Base-by-base conservation (phyloP, 2,113 vertebrate genomes). In the Ovibos moschatus region DNA sequence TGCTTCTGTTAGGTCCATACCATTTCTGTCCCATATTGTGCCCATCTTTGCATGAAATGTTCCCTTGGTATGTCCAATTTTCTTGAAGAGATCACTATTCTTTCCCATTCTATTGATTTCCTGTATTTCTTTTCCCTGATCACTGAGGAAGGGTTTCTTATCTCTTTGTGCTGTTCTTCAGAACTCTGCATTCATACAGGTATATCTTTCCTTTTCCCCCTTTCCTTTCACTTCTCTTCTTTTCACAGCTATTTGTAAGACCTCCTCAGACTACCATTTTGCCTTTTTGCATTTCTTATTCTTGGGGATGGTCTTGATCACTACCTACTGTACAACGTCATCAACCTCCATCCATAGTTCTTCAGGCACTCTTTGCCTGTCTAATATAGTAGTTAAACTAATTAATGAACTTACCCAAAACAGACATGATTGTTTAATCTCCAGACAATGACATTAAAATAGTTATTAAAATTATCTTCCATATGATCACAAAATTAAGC, bases 381-480 rank as follows among this genome's bases (percentile, higher is more conserved):
- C 67, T 19, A 67, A 19, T 19, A 76, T 76, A 91, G 17, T 27
- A 86, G 28, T 82, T 91, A 47, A 78, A 79, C 85, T 84, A 86
- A 79, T 74, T 84, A 84, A 76, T 10, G 27, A 50, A 64, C 12
- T 51, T n/a, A 89, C 12, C 4, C 47, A n/a, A 17, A 94, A 88
- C 15, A 85, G 64, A 85, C 9, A 92, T 40, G 33, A 92, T 67
- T 3, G 33, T 82, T 64, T 28, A 78, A 45, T 53, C 47, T 87
- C 5, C 9, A 87, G 27, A 87, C 10, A 50, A 93, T 4, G 30
- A 47, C 23, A 57, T 30, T 94, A 90, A 76, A 87, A 57, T 2
- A 47, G 10, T 62, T 8, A 30, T 25, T 55, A 16, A 60, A 58
- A 60, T 82, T 58, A 74, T 55, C n/a, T 53, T 90, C 30, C n/a